Base-by-base conservation (phyloP, 2,888 invertebrate species). In the Meta bourneti region DNA sequence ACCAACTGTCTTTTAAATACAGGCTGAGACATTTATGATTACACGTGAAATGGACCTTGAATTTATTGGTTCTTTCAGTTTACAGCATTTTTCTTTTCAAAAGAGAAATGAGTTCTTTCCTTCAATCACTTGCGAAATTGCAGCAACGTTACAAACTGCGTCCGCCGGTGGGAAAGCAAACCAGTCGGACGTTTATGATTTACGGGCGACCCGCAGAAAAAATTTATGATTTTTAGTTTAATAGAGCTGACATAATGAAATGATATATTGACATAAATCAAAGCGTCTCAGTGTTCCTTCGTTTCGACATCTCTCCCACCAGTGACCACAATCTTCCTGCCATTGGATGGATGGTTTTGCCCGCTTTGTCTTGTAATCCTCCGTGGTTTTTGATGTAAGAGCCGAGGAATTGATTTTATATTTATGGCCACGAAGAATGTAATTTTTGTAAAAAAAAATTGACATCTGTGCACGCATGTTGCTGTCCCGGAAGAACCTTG, bases 261-360 rank as follows among this genome's bases (percentile, higher is more conserved):
- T 75, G 75, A 54, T 74, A 74, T 79, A 79, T 79, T 54, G 84
- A 54, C 84, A 84, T 84, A 74, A 48, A 84, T 84, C 84, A 84
- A 72, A n/a, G 9, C 7, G 8, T 61, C 61, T 75, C 20, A 72
- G n/a, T 51, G n/a, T 69, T 75, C n/a, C 52, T 20, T 54, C 52
- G 51, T 77, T 77, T 71, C 20, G 6, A 13, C 48, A 54, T 74
- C 75, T 54, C 52, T 19, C 84, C 52, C n/a, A 16, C n/a, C 8
- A 52, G 49, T 48, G 11, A 77, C 49, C 77, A 77, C 1, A 77
- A 20, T 52, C 51, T 52, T 78, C 78, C 19, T 6, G 49, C 49
- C n/a, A 13, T 34, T 34, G 34, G 34, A 34, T 34, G 34, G 34
- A 34, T 34, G 34, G 34, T 34, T 34, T 34, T 1, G 9, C 61